Evolutionary conservation across 2,797 vertebrate species (phyloP).

Genomic region (Alosa sapidissima): DNA sequence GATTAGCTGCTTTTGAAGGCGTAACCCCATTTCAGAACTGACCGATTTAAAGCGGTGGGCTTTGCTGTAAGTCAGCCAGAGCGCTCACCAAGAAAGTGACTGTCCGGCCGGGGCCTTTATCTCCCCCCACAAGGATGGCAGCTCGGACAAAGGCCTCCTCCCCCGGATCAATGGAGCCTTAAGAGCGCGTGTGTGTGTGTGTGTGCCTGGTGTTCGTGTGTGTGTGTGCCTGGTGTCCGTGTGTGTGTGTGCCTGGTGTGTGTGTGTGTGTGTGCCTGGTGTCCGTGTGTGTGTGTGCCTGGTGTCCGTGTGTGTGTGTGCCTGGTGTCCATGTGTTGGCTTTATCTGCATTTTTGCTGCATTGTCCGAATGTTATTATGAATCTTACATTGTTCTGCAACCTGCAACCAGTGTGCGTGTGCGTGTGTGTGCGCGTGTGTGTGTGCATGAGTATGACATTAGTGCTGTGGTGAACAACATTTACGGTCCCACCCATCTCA

Average conservation of each 20-base stretch:
- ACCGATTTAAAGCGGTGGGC: background rate
- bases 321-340: background rate
- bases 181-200: background rate
- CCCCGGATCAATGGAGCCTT: background rate
- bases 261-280: background rate
- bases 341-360: conserved; percentile 4
- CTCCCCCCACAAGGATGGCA: background rate
- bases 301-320: too few species aligned
- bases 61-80: conserved; percentile 9
- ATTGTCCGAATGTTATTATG: conserved; percentile 4
- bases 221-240: too few species aligned
- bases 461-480: background rate
- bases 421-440: background rate
- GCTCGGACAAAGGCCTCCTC: background rate
- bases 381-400: background rate
- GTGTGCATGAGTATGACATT: background rate
- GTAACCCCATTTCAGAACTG: conserved; percentile 12
- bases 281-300: background rate
- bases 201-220: too few species aligned
- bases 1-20: background rate
- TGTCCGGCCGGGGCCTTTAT: background rate
- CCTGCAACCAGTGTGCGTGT: background rate
- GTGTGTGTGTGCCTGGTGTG: too few species aligned
- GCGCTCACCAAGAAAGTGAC: background rate
- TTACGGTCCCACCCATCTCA: background rate